Base-by-base conservation (phyloP, 1,140 invertebrate genomes). In the Orchestia grillus region DNA sequence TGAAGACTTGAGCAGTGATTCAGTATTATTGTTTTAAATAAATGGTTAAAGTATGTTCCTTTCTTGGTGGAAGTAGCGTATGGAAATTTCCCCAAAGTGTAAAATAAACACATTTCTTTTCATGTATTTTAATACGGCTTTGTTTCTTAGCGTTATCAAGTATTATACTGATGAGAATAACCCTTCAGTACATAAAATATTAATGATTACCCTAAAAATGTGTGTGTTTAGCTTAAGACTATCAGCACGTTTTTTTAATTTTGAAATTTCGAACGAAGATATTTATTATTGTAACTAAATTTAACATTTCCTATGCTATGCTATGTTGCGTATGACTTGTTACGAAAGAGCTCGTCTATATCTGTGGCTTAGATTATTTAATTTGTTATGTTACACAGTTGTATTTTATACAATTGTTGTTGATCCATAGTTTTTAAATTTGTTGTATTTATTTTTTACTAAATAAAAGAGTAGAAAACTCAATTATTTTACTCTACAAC, bases 1-100 rank as follows among this genome's bases (percentile, higher is more conserved):
- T 77, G 62, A 36, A 15, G 36, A 77, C 11, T 77, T 15, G 11
- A 19, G 11, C 28, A 77, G 62, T 77, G 11, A 3, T 3, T 77
- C 62, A 77, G 62, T 77, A 77, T 77, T 77, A 77, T 77, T 77
- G 62, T 77, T 77, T 77, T 77, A 36, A 77, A 77, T 77, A 77
- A 77, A 36, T 1, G 15, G 62, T 77, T 3, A 36, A 77, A 77
- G 28, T 77, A 77, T 36, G 28, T 77, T 15, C 62, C 3, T 77
- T 28, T 36, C 36, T 77, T 77, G 11, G 62, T 77, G 62, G 15
- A 36, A 23, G 62, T 77, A 36, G 28, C 62, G 11, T 23, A 77
- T 19, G 62, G 11, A 77, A 77, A 77, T 77, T 77, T 77, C 28
- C 28, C 11, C 11, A 77, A 15, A 77, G 62, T 77, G 62, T 77